phyloP scores from a whole-genome alignment of 2,113 vertebrate genomes.

The Macroglossus sobrinus region DNA sequence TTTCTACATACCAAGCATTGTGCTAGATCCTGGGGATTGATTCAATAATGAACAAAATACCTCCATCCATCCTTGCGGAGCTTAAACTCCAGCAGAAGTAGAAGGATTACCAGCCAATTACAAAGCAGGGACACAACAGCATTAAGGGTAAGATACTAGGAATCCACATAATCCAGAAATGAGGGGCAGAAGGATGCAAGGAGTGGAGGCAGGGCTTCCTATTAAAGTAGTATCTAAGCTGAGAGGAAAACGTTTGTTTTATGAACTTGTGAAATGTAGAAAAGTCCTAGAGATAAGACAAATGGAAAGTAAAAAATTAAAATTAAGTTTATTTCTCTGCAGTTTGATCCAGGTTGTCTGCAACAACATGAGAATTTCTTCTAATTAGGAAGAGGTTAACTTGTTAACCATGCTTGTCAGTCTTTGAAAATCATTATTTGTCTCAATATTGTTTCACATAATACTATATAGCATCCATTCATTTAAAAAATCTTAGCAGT shows the following conservation, averaged over 20 bases:
- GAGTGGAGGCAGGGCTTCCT: neutral
- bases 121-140: neutral
- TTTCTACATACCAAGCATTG: neutral
- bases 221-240: neutral
- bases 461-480: neutral
- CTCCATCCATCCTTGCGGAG: neutral
- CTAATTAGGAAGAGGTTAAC: neutral
- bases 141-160: neutral
- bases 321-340: neutral
- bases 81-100: neutral
- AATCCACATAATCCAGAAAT: neutral
- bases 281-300: neutral
- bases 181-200: neutral
- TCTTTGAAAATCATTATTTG: conserved; percentile 26
- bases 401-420: neutral
- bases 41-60: neutral
- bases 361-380: neutral
- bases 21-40: neutral
- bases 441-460: conserved; percentile 15
- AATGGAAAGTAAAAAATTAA: conserved; percentile 23
- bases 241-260: neutral
- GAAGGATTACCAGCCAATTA: neutral
- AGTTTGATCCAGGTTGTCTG: neutral
- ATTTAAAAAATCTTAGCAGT: conserved; percentile 10
- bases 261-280: neutral